Conservation (phyloP, 1,140 invertebrate genomes). For the Zaprionus vittiger region DNA sequence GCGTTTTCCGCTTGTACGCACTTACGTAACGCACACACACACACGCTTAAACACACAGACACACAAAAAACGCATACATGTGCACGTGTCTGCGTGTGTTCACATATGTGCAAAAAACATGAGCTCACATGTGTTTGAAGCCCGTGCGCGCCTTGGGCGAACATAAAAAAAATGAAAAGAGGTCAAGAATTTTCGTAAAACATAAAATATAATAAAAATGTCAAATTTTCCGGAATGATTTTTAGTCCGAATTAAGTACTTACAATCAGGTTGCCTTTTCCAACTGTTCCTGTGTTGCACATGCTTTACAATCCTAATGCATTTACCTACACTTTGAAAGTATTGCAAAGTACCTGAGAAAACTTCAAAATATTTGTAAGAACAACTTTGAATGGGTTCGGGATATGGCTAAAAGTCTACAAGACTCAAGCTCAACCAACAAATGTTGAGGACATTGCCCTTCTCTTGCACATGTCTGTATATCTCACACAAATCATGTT, state of each 20-base stretch:
- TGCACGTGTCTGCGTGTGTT: slow-evolving; percentile 17
- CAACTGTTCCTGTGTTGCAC: background rate
- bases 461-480: background rate
- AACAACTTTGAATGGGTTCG: too few relatives aligned
- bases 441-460: background rate
- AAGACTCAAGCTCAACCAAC: background rate
- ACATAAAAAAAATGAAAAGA: slow-evolving; percentile 15
- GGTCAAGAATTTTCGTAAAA: background rate
- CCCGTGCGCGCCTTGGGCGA: slow-evolving; percentile 31
- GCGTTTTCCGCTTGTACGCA: slow-evolving; percentile 26
- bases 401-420: background rate
- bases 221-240: slow-evolving; percentile 1
- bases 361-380: background rate
- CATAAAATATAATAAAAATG: background rate
- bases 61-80: slow-evolving; percentile 40
- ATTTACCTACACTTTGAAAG: background rate
- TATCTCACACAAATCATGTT: slow-evolving; percentile 1
- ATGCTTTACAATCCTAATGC: background rate
- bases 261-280: background rate
- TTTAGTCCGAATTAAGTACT: slow-evolving; percentile 4
- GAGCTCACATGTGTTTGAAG: background rate
- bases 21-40: slow-evolving; percentile 4
- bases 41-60: slow-evolving; percentile 31
- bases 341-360: background rate
- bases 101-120: slow-evolving; percentile 10